Evolutionary conservation across 2,888 invertebrate genomes (phyloP), one percentile per base, ranked within the genome.

Genomic region (Charanyca ferruginea): DNA sequence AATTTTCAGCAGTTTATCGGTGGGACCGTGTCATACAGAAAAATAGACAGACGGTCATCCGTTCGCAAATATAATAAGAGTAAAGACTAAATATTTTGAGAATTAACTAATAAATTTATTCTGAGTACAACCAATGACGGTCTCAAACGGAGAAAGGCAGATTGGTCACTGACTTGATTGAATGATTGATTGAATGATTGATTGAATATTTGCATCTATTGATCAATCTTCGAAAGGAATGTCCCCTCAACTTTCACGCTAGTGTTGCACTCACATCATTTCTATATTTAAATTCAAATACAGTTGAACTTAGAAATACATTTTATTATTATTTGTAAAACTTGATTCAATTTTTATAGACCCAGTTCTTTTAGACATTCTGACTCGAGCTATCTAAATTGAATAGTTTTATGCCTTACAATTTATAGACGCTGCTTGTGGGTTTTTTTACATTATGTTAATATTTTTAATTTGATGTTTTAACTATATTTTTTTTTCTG

Each of bases 261-360:
- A 20, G 16, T 20, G 7, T 13, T 22, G 2, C 22, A 18, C 1
- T 6, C 13, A 28, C 20, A 41, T 67, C 18, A 74, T 54, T 44
- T 67, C 44, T 67, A 74, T 71, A 49, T 65, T 41, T 58, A 66
- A 28, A 16, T n/a, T 38, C 5, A 16, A 8, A 41, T 2, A 66
- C 23, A 42, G 22, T 47, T 32, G 11, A 4, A 42, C 61, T 67
- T 44, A n/a, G 1, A 66, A 53, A 47, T 42, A 64, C n/a, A n/a
- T n/a, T n/a, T 57, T 63, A 35, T 45, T 32, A 57, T 25, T 52
- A 41, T 35, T 42, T n/a, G n/a, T 64, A 60, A 20, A 20, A 13
- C 52, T 52, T 5, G 54, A 23, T 69, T 52, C 0, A 35, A 22
- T 20, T 63, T 51, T 53, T 42, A 67, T 73, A 67, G 57, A 28